Evolutionary conservation across 2,113 vertebrate genomes (phyloP).

Genomic region (Centropus bengalensis): DNA sequence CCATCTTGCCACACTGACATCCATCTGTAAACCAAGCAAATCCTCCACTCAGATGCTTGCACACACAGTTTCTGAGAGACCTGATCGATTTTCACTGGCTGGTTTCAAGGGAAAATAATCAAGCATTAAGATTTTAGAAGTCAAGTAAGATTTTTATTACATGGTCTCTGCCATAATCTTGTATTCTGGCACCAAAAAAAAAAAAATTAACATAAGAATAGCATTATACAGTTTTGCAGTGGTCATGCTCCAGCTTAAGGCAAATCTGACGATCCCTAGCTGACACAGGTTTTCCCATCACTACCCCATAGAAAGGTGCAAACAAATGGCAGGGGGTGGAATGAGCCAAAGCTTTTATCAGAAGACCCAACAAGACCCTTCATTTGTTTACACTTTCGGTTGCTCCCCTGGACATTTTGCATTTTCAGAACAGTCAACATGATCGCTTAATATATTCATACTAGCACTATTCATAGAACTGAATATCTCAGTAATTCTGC

Average conservation of each 20-base stretch:
- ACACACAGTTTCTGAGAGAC: not conserved
- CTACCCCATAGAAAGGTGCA: not conserved
- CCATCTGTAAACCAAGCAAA: not conserved
- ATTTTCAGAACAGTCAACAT: conserved; percentile 16
- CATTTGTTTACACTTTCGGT: not conserved
- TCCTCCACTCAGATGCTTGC: not conserved
- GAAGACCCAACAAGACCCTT: not conserved
- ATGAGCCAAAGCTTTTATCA: not conserved
- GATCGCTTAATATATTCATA: conserved; percentile 18
- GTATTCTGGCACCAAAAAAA: not conserved
- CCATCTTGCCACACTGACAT: not conserved
- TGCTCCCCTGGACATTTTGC: not conserved
- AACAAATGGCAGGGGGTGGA: not conserved
- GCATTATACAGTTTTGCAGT: not conserved
- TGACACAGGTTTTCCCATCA: not conserved
- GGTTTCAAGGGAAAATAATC: not conserved
- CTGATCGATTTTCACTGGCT: not conserved
- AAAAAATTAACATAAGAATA: not conserved
- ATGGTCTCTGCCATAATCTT: not conserved
- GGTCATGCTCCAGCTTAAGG: not conserved
- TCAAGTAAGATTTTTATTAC: not conserved
- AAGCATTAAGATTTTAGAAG: not conserved
- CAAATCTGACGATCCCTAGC: not conserved
- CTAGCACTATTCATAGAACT: conserved; percentile 49
- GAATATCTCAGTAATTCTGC: conserved; percentile 26